These are phyloP conservation scores for Lophura swinhoii DNA, from an alignment of 2,797 vertebrate species.

Conservation along the genomic window DNA sequence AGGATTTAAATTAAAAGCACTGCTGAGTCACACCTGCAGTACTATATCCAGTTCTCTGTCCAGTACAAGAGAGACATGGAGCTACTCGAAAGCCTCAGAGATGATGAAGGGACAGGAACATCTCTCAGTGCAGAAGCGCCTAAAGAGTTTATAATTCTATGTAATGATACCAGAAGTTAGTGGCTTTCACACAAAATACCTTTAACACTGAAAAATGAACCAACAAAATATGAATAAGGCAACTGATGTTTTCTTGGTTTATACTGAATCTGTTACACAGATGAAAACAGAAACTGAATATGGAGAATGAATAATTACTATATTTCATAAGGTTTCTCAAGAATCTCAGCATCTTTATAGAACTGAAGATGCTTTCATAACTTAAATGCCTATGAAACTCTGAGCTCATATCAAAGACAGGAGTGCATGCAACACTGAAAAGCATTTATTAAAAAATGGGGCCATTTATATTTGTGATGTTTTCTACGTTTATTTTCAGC, in stretches of 20 bases:
- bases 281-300: neutral
- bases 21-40: neutral
- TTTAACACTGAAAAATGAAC: neutral
- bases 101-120: neutral
- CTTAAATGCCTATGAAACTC: neutral
- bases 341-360: neutral
- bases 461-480: neutral
- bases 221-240: neutral
- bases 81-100: neutral
- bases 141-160: neutral
- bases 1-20: neutral
- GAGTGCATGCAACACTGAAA: neutral
- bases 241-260: neutral
- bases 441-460: neutral
- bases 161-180: neutral
- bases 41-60: neutral
- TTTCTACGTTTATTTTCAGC: neutral
- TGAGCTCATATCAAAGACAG: neutral
- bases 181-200: neutral
- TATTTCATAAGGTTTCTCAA: neutral
- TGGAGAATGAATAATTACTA: neutral
- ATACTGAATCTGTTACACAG: neutral
- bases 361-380: neutral
- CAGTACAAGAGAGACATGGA: neutral
- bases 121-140: neutral